Conservation (phyloP, 2,113 vertebrate species). For the Neofelis nebulosa region DNA sequence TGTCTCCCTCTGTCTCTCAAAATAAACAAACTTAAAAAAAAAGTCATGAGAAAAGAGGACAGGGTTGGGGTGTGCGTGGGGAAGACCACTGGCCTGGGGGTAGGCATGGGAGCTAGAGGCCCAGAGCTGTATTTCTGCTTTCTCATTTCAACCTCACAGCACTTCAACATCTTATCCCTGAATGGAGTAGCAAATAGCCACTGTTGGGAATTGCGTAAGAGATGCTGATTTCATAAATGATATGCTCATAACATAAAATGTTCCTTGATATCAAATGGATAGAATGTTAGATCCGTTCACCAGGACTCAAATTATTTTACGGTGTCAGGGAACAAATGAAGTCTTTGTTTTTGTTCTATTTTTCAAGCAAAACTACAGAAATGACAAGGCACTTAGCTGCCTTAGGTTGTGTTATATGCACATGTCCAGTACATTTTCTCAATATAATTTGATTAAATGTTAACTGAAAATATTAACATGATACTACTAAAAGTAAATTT, state of each 20-base stretch:
- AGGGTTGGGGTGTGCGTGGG: too few relatives aligned
- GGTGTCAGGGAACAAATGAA: neutral
- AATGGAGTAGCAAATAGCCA: neutral
- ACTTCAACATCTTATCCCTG: neutral
- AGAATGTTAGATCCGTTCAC: neutral
- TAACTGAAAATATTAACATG: slow-evolving; percentile 21
- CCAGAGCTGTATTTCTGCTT: neutral
- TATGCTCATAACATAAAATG: neutral
- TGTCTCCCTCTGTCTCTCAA: too few relatives aligned
- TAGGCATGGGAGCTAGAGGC: neutral
- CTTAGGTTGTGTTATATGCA: neutral
- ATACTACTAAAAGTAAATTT: neutral
- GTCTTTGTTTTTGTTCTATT: neutral
- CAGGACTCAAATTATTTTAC: neutral
- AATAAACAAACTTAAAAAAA: too few relatives aligned
- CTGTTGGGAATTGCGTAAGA: neutral
- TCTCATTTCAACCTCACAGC: neutral
- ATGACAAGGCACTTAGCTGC: neutral
- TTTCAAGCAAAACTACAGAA: neutral
- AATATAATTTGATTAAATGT: neutral
- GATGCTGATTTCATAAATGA: neutral
- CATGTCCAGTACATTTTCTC: neutral
- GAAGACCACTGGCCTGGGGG: neutral
- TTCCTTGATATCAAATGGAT: neutral
- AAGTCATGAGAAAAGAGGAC: neutral